Conservation (phyloP, 2,888 invertebrate species). For the Morpho helenor region DNA sequence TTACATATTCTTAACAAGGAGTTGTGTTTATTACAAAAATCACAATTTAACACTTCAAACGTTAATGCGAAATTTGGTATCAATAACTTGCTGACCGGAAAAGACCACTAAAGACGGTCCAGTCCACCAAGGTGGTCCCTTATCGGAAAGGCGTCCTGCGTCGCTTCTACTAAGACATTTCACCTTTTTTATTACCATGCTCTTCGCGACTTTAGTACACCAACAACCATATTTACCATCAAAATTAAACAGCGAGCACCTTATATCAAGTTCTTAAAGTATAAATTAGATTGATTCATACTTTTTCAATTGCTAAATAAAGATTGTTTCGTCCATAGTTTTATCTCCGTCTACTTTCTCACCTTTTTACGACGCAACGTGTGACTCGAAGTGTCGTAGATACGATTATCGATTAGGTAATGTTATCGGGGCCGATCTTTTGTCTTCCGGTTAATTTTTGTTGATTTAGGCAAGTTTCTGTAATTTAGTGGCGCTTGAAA, state of each 20-base stretch:
- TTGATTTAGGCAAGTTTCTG: constrained; percentile 65
- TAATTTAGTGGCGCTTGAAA: constrained; percentile 55
- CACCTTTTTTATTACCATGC: constrained; percentile 75
- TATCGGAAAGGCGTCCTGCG: constrained; percentile 66
- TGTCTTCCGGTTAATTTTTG: constrained; percentile 75
- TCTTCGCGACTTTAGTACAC: constrained; percentile 68
- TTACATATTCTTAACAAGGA: too few relatives aligned
- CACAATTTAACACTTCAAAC: constrained; percentile 1
- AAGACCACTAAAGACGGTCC: constrained; percentile 63
- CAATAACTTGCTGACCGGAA: constrained; percentile 59
- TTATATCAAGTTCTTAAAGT: constrained; percentile 21
- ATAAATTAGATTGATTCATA: constrained; percentile 16
- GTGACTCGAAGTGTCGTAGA: constrained; percentile 75
- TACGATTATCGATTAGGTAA: constrained; percentile 79
- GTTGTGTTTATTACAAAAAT: too few relatives aligned
- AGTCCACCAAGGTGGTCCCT: constrained; percentile 71
- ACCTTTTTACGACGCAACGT: constrained; percentile 76
- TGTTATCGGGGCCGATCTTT: constrained; percentile 71
- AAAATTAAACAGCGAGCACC: constrained; percentile 3
- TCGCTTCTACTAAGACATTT: constrained; percentile 76
- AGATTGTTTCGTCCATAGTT: constrained; percentile 42
- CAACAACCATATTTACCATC: constrained; percentile 29
- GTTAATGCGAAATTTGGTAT: constrained; percentile 23
- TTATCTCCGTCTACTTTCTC: constrained; percentile 75
- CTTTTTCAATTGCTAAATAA: constrained; percentile 6